Evolutionary conservation across 2,888 invertebrate genomes (phyloP).

Genomic region (Crocallis elinguaria): DNA sequence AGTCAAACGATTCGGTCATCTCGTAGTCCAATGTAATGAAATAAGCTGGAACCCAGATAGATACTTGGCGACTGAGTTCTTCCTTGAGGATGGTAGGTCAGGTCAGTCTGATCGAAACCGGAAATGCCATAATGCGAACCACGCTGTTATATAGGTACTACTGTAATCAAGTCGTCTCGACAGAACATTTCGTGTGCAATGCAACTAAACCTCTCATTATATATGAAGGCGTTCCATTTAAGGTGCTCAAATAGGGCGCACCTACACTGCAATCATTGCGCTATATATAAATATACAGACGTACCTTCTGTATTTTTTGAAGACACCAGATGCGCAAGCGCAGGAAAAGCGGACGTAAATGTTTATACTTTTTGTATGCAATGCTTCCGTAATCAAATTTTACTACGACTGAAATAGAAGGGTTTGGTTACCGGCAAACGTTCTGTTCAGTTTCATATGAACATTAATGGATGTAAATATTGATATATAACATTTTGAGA

Average conservation of each 20-base stretch:
- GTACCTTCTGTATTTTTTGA: slow-evolving; percentile 12
- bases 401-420: slow-evolving; percentile 51
- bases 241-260: slow-evolving; percentile 10
- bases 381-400: slow-evolving; percentile 63
- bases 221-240: neutral
- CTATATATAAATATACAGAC: slow-evolving; percentile 10
- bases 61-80: no score
- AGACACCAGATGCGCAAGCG: slow-evolving; percentile 47
- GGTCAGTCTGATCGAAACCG: no score
- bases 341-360: slow-evolving; percentile 61
- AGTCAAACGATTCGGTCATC: no score
- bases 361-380: slow-evolving; percentile 63
- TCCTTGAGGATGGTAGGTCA: no score
- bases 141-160: no score
- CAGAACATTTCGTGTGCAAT: no score
- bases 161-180: no score
- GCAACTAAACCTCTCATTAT: neutral
- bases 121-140: no score
- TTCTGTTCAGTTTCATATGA: slow-evolving; percentile 28
- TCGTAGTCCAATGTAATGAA: no score
- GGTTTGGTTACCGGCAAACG: slow-evolving; percentile 44
- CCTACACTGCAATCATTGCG: slow-evolving; percentile 16
- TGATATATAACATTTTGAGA: neutral
- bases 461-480: neutral
- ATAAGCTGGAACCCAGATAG: no score